A percentile compares a stretch with the other conserved stretches of the same genome.
phyloP scores from a whole-genome alignment of 2,113 vertebrate genomes.

The Oenanthe melanoleuca region DNA sequence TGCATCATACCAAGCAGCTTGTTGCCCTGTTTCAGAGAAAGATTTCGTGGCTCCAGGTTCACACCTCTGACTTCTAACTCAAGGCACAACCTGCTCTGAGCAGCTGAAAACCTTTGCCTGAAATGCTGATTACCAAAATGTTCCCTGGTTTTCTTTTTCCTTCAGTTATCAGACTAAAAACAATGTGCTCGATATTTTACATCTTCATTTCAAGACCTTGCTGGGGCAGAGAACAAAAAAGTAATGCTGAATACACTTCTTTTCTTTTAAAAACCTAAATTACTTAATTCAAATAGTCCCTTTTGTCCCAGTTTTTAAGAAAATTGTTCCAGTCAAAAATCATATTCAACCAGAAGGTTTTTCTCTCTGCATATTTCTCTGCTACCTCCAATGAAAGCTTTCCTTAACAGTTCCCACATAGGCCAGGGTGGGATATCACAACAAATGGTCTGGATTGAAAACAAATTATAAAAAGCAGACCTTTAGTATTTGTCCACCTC shows the following conservation, averaged over 20 bases:
- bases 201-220: not conserved
- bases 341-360: not conserved
- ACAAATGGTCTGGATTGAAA: not conserved
- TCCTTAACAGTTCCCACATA: not conserved
- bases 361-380: not conserved
- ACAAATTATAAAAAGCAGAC: not conserved
- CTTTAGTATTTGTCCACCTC: not conserved
- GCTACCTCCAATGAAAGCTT: not conserved
- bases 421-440: not conserved
- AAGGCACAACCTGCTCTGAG: not conserved
- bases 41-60: not conserved
- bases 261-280: not conserved
- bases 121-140: not conserved
- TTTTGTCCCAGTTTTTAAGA: not conserved
- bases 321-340: not conserved
- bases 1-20: not conserved
- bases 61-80: not conserved
- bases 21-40: not conserved
- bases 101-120: not conserved
- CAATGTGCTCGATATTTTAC: not conserved
- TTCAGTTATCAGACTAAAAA: not conserved
- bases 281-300: not conserved
- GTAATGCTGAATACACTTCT: not conserved
- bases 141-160: not conserved
- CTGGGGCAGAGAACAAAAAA: not conserved